These are phyloP conservation scores for Micromesistius poutassou DNA, from an alignment of 2,797 vertebrate species.

Conservation along the genomic window DNA sequence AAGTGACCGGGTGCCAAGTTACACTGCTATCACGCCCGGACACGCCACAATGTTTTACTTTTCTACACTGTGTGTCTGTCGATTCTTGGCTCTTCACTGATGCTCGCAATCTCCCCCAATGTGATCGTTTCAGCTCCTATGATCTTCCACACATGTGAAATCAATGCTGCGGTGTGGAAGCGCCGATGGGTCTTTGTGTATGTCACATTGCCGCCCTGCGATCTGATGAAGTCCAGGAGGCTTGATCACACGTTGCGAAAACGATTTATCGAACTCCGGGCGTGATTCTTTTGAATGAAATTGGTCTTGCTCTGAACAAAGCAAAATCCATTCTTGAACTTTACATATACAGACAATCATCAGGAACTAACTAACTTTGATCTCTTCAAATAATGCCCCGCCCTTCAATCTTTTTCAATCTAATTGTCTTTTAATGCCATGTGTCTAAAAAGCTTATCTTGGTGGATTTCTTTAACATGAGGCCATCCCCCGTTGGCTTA, in stretches of 20 bases:
- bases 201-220: slow-evolving; percentile 37
- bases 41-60: slow-evolving; percentile 36
- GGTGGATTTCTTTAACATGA: neutral
- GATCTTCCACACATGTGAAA: slow-evolving; percentile 47
- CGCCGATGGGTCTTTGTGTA: slow-evolving; percentile 46
- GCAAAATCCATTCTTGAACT: neutral
- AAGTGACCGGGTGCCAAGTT: slow-evolving; percentile 40
- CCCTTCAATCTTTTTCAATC: neutral
- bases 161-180: slow-evolving; percentile 40
- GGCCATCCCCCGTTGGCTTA: neutral
- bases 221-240: slow-evolving; percentile 36
- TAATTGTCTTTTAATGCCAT: neutral
- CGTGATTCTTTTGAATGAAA: slow-evolving; percentile 40
- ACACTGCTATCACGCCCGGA: slow-evolving; percentile 52
- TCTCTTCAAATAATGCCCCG: neutral
- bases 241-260: slow-evolving; percentile 63
- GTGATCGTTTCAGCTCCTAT: slow-evolving; percentile 46
- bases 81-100: slow-evolving; percentile 47
- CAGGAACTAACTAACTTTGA: too few species aligned
- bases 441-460: neutral
- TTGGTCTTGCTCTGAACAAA: slow-evolving; percentile 17
- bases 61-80: slow-evolving; percentile 12
- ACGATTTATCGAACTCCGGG: slow-evolving; percentile 41
- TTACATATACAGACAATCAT: neutral
- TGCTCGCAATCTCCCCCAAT: slow-evolving; percentile 62